Base-by-base conservation (phyloP, 2,888 invertebrate genomes). In the Meteorus colon region DNA sequence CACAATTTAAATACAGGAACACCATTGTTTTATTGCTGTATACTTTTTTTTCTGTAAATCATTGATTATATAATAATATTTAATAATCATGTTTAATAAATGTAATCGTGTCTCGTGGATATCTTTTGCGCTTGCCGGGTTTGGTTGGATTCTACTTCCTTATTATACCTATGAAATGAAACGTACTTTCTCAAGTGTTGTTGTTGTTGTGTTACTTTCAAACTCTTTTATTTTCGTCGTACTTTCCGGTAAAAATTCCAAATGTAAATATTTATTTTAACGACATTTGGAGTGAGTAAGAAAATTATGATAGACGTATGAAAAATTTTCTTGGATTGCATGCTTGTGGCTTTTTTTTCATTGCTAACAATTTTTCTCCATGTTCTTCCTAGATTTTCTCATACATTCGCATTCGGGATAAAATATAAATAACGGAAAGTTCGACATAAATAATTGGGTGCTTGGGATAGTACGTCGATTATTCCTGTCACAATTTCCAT, bases 81-180 rank as follows among this genome's bases (percentile, higher is more conserved):
- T 82, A 87, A 87, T 86, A 87, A 89, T 88, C 85, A 88, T 89
- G 89, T 89, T 89, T 88, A 89, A 89, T 89, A 89, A 89, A 89
- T 87, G 87, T 86, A 86, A 84, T 86, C 85, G 85, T 89, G 88
- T 87, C 87, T 89, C 87, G 88, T 89, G 89, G 89, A 88, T 85
- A 89, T 88, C 87, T 89, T 62, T 88, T 89, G 86, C 85, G 89
- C 89, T 89, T 89, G 86, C 86, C 84, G 89, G 89, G 89, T 87
- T 80, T 89, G 89, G 89, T 89, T 87, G 86, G 87, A 86, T 89
- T 82, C 88, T 86, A 86, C 77, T 78, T 81, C 89, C 88, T 82
- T 83, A 85, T 87, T 84, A 85, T 86, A 87, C 86, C 80, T 83
- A 84, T 84, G 87, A 88, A 84, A 86, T 87, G 88, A 88, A 84